Base-by-base conservation (phyloP, 1,140 invertebrate species). In the Stegodyphus dumicola region DNA sequence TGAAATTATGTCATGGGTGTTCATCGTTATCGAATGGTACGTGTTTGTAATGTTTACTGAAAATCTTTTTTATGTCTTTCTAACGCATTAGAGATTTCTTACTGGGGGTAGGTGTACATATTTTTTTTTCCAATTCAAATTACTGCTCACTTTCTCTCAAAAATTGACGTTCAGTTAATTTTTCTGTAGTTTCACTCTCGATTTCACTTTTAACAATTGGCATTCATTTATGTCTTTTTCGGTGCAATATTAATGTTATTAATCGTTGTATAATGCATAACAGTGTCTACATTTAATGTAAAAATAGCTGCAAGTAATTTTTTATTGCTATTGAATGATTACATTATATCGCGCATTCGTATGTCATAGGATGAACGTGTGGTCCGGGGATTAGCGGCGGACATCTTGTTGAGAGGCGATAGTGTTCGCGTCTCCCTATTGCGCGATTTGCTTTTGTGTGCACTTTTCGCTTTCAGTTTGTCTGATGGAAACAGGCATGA, bases 131-230 rank as follows among this genome's bases (percentile, higher is more conserved):
- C 33, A 33, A 33, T 33, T 33, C 3, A 33, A 33, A 33, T 33
- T 33, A 33, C 33, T 33, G 33, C 33, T 33, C 33, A 33, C 33
- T 33, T 33, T 33, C 33, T 33, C 3, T 33, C 33, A 33, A 33
- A 33, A 33, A 33, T 33, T 33, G 33, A 3, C 33, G 56, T 60
- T 60, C 15, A 60, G 15, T 54, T n/a, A 74, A 74, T 54, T 54
- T 83, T 83, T 75, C 51, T n/a, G 15, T 64, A 81, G 49, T 75
- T 83, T 85, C 54, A 69, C 73, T 60, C 51, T 70, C 17, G 81
- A 85, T 77, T 85, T 76, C 74, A 60, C 74, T 85, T 85, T 76
- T 69, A 69, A 85, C 67, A 75, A 85, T 77, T 85, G 81, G 81
- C 81, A 85, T 76, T 85, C 65, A 67, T 77, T 76, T 85, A 7